These are phyloP conservation scores for Metopia argyrocephala DNA, from an alignment of 2,888 invertebrate species.

Conservation along the genomic window DNA sequence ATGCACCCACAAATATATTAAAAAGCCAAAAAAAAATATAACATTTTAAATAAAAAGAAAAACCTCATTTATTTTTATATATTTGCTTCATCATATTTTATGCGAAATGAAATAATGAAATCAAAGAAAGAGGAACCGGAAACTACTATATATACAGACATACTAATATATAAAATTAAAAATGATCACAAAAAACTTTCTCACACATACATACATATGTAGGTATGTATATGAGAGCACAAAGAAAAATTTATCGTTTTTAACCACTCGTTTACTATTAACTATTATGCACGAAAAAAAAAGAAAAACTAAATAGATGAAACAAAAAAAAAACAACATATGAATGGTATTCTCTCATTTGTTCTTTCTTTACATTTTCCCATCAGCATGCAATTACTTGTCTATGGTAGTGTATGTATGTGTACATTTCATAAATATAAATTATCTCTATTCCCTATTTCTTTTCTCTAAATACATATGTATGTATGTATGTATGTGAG, in stretches of 20 bases:
- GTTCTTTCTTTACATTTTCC: no score
- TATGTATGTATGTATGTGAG: not conserved
- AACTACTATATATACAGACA: constrained; percentile 9
- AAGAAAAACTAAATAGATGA: no score
- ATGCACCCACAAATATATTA: not conserved
- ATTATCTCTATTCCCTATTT: constrained; percentile 25
- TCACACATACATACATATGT: not conserved
- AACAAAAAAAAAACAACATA: no score
- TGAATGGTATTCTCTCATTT: no score
- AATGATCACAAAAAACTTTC: constrained; percentile 50
- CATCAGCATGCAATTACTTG: no score
- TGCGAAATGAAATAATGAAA: not conserved
- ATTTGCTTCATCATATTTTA: not conserved
- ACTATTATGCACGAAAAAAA: constrained; percentile 23
- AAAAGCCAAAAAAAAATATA: constrained; percentile 43
- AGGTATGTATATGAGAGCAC: no score
- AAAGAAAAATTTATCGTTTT: constrained; percentile 14
- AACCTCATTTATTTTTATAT: constrained; percentile 62
- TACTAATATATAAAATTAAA: constrained; percentile 57
- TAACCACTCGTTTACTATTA: constrained; percentile 17
- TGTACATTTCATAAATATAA: constrained; percentile 26
- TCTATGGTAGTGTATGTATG: not conserved
- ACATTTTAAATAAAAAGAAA: constrained; percentile 41
- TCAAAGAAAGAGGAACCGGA: not conserved
- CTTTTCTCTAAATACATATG: constrained; percentile 11